Evolutionary conservation across 1,140 invertebrate genomes (phyloP), one percentile per base, ranked within the genome.

Genomic region (Zeugodacus cucurbitae): DNA sequence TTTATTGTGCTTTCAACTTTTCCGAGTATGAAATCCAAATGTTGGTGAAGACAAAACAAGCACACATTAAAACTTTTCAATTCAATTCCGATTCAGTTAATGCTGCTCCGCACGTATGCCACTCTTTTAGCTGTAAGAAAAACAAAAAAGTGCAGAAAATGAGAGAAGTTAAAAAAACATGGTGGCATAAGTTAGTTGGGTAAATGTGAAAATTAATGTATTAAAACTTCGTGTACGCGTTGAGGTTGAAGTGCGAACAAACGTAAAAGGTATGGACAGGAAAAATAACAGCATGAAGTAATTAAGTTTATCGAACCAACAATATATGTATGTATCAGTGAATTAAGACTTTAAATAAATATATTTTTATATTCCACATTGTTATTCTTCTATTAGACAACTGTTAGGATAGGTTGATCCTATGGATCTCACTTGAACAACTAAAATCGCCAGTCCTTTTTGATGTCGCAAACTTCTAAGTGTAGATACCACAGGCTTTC

Each of bases 51-150:
- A 82, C 41, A 48, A 82, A 82, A 44, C 41, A 41, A 82, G 74
- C 74, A 82, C 74, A 82, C 74, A 48, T 82, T 82, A 82, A 82
- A 82, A 82, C 74, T 82, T 82, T 82, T 82, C 74, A 82, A 82
- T 48, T 82, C 74, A 82, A 82, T 82, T 82, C 74, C 74, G 44
- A 48, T 82, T 54, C 74, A 82, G 22, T 82, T 48, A 41, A 48
- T 82, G 41, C 41, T 48, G 41, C 41, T 48, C 44, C 48, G n/a
- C 74, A 17, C 41, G 44, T 82, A 41, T 22, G 41, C 41, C 4
- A 20, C 74, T 8, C 41, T 37, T n/a, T n/a, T 48, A 26, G 41
- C 74, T 82, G 74, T 10, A 82, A 48, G 34, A 54, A 11, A 82
- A 82, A 48, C 20, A 54, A 11, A 82, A 82, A 82, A 20, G n/a